Conservation (phyloP, 2,797 vertebrate species). For the Pseudocheirus occidentalis region DNA sequence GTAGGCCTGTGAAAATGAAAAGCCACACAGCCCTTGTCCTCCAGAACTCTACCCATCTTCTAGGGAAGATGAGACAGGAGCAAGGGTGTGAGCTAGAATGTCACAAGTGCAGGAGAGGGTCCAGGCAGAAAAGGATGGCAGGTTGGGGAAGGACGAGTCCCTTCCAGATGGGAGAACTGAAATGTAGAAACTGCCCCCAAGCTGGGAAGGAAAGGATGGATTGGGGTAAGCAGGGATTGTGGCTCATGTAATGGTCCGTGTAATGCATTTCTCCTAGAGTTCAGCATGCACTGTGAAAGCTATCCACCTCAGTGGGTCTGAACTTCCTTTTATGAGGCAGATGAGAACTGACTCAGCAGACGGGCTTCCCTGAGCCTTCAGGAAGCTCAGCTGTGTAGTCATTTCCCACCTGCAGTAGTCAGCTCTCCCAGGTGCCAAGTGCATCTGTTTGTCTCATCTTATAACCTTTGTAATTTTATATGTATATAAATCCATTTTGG, state of each 20-base stretch:
- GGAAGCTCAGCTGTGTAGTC: neutral
- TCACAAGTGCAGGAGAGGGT: rapidly evolving
- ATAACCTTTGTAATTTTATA: neutral
- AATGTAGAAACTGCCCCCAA: neutral
- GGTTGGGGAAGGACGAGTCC: neutral
- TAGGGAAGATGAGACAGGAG: neutral
- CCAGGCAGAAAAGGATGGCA: neutral
- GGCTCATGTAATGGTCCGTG: neutral
- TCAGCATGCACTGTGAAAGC: neutral
- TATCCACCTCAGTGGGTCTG: neutral
- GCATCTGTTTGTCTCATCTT: neutral
- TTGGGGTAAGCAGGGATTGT: neutral
- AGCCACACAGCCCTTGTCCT: neutral
- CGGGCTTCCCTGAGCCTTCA: neutral
- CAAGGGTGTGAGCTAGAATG: neutral
- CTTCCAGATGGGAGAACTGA: neutral
- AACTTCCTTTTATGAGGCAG: neutral
- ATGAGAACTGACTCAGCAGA: neutral
- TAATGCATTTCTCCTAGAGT: neutral
- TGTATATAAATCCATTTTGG: neutral
- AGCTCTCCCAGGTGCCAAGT: neutral
- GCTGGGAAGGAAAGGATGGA: neutral
- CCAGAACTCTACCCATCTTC: neutral
- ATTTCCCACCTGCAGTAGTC: neutral
- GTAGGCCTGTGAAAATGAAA: neutral